Conservation (phyloP, 2,888 invertebrate genomes). For the Scaptomyza cyrtandrae region DNA sequence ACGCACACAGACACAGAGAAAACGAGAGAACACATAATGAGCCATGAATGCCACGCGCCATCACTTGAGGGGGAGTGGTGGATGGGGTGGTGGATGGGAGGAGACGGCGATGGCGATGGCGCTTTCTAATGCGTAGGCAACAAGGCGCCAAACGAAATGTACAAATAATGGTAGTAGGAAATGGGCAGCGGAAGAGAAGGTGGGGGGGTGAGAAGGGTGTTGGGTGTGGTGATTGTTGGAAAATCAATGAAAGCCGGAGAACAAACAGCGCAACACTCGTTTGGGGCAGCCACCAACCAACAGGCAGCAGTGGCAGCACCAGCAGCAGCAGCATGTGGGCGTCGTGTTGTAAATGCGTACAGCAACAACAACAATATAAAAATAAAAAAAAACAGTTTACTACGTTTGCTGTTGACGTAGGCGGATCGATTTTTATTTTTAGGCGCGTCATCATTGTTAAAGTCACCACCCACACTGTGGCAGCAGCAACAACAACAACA, state of each 20-base stretch:
- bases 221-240: conserved; percentile 9
- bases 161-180: conserved; percentile 5
- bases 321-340: conserved; percentile 36
- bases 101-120: too few relatives aligned
- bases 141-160: conserved; percentile 57
- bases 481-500: conserved; percentile 13
- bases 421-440: conserved; percentile 63
- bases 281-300: not conserved
- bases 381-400: conserved; percentile 58
- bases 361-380: not conserved
- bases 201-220: not conserved
- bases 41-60: conserved; percentile 74
- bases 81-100: not conserved
- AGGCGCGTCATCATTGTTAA: conserved; percentile 43
- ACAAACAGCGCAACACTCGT: conserved; percentile 16
- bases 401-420: conserved; percentile 75
- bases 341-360: conserved; percentile 10
- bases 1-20: not conserved
- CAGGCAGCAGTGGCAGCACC: not conserved
- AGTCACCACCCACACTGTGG: conserved; percentile 5
- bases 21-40: conserved; percentile 46
- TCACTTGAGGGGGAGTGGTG: conserved; percentile 4
- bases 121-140: conserved; percentile 44
- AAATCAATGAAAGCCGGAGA: conserved; percentile 56
- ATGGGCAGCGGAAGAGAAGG: not conserved